Percentiles rank a stretch among this genome's conserved stretches.
Conservation (phyloP, 1,140 invertebrate species). For the Lepidotrigona ventralis region DNA sequence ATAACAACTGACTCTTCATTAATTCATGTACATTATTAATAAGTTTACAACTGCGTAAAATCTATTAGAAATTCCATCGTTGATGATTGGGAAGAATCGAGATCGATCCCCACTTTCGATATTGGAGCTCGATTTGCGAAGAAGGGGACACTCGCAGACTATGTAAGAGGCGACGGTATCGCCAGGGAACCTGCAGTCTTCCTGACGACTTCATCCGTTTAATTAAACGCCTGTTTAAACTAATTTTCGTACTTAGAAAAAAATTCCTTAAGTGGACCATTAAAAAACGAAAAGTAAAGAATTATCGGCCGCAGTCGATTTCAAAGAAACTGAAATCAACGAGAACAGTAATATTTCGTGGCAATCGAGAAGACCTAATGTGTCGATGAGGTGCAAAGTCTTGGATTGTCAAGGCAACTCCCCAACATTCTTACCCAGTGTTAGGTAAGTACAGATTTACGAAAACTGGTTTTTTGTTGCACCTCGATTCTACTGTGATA, state of each 20-base stretch:
- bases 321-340: background rate
- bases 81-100: slow-evolving; percentile 3
- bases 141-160: slow-evolving; percentile 56
- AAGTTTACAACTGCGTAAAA: background rate
- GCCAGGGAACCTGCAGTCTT: slow-evolving; percentile 61
- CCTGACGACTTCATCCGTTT: slow-evolving; percentile 7
- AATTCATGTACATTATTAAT: slow-evolving; percentile 33
- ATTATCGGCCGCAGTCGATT: background rate
- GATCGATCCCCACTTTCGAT: slow-evolving; percentile 48
- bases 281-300: background rate
- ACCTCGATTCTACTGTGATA: background rate
- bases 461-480: slow-evolving; percentile 36
- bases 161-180: slow-evolving; percentile 62
- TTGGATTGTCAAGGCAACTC: slow-evolving; percentile 78
- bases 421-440: slow-evolving; percentile 75
- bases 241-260: slow-evolving; percentile 7
- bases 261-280: too few relatives aligned
- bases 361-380: slow-evolving; percentile 64
- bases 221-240: slow-evolving; percentile 15
- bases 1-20: background rate
- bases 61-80: background rate
- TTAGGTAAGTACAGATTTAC: slow-evolving; percentile 70
- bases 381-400: slow-evolving; percentile 79
- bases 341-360: slow-evolving; percentile 13
- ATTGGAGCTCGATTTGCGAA: slow-evolving; percentile 32